A percentile compares a stretch with the other conserved stretches of the same genome.
phyloP scores from a whole-genome alignment of 2,888 invertebrate genomes.

The Orchestes rusci region DNA sequence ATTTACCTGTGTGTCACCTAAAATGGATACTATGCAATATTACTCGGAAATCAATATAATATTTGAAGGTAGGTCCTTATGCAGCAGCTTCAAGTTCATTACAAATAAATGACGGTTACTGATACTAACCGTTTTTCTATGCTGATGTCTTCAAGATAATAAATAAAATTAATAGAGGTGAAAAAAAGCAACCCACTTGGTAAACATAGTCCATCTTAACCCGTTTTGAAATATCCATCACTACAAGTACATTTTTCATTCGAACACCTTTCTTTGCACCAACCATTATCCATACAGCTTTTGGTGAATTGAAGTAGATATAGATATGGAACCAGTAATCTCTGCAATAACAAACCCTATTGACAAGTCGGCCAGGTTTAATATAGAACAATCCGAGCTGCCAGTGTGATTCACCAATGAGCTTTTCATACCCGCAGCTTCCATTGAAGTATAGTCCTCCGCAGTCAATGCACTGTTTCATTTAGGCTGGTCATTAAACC shows the following conservation, averaged over 20 bases:
- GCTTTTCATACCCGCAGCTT: slow-evolving; percentile 27
- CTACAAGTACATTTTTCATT: slow-evolving; percentile 29
- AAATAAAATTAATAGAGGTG: no score
- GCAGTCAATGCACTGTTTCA: neutral
- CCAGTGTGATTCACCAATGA: slow-evolving; percentile 10
- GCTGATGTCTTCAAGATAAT: no score
- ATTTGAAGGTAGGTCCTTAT: no score
- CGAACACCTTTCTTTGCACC: slow-evolving; percentile 31
- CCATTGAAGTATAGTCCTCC: neutral
- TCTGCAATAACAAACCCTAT: slow-evolving; percentile 30
- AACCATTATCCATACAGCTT: slow-evolving; percentile 30
- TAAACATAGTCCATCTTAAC: slow-evolving; percentile 20
- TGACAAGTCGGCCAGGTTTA: slow-evolving; percentile 27
- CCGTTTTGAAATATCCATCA: slow-evolving; percentile 24
- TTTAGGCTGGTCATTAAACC: no score
- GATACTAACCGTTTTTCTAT: no score
- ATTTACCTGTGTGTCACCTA: no score
- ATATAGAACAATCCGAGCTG: slow-evolving; percentile 28
- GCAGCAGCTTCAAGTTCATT: no score
- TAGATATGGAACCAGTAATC: slow-evolving; percentile 32
- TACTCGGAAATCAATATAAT: no score
- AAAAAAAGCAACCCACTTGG: slow-evolving; percentile 26
- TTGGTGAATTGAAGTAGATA: slow-evolving; percentile 29
- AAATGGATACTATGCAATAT: no score
- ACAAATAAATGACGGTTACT: no score